These are phyloP conservation scores for Cavia porcellus DNA, from an alignment of 2,113 vertebrate genomes.

Conservation along the genomic window DNA sequence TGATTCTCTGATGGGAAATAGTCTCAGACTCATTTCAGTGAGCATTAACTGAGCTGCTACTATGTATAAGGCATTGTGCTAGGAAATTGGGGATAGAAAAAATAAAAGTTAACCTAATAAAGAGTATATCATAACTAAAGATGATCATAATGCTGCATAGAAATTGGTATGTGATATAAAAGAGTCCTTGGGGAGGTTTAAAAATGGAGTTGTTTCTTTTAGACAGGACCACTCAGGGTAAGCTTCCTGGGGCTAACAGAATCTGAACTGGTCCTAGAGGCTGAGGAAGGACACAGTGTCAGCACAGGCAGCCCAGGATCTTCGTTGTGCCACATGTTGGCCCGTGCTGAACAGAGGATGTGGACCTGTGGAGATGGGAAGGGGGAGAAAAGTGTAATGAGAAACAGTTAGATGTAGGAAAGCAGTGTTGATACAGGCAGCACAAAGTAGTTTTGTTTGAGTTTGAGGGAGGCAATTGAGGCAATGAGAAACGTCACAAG, in stretches of 20 bases:
- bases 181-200: background rate
- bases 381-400: background rate
- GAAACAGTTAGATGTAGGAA: background rate
- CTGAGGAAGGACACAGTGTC: background rate
- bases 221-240: background rate
- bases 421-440: background rate
- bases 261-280: background rate
- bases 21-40: constrained; percentile 23
- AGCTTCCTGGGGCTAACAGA: background rate
- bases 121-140: background rate
- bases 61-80: background rate
- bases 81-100: constrained; percentile 25
- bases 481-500: background rate
- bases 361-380: background rate
- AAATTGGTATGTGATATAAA: background rate
- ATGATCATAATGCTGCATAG: background rate
- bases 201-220: constrained; percentile 31
- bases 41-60: constrained; percentile 45
- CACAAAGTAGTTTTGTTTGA: background rate
- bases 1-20: constrained; percentile 53
- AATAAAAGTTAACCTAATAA: constrained; percentile 6
- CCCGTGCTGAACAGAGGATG: background rate
- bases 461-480: background rate
- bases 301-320: background rate
- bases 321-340: background rate